Conservation (phyloP, 2,797 vertebrate genomes). For the Knipowitschia caucasica region DNA sequence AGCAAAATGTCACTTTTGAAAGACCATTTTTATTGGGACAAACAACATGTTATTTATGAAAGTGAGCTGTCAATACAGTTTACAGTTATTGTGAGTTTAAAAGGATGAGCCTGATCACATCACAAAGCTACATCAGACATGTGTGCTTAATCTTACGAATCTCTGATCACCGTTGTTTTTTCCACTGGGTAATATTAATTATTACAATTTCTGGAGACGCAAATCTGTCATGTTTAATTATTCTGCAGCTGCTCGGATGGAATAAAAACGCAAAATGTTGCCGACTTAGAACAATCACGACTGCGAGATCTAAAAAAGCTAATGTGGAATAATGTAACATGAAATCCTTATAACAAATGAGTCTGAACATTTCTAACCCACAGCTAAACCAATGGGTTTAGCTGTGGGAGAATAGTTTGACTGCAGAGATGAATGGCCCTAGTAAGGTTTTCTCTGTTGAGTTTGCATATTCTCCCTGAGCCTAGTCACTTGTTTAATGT, state of each 20-base stretch:
- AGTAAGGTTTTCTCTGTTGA: no score
- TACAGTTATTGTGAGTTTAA: not conserved
- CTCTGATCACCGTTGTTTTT: constrained; percentile 12
- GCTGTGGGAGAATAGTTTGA: no score
- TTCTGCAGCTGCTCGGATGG: constrained; percentile 20
- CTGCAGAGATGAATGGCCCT: no score
- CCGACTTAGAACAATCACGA: constrained; percentile 20
- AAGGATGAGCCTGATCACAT: constrained; percentile 9
- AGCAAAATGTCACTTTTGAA: no score
- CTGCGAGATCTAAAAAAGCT: constrained; percentile 9
- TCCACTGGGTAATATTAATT: constrained; percentile 22
- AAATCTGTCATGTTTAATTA: constrained; percentile 41
- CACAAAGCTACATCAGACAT: constrained; percentile 24
- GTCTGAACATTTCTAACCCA: no score
- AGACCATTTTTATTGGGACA: no score
- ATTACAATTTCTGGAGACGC: constrained; percentile 16
- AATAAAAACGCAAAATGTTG: constrained; percentile 19
- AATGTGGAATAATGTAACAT: not conserved
- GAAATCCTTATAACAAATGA: not conserved
- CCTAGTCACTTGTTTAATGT: no score
- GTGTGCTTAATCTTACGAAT: constrained; percentile 25
- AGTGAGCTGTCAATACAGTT: no score
- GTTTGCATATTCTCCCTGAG: no score
- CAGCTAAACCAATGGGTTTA: no score
- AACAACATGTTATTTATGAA: no score